Conservation (phyloP, 2,113 vertebrate species). For the Oostethus manadensis region DNA sequence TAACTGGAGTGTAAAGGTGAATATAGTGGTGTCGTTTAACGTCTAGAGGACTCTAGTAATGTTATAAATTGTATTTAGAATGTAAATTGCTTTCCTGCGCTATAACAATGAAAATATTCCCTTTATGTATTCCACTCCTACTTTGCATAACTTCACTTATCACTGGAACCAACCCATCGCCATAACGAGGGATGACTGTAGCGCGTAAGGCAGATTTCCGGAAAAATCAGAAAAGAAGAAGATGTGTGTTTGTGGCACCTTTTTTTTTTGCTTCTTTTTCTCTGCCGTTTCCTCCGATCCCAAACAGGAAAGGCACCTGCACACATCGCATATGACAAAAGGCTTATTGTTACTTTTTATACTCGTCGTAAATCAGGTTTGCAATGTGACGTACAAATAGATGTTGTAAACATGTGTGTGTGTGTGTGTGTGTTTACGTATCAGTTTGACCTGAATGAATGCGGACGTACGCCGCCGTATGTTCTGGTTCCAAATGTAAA, state of each 20-base stretch:
- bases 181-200: no score
- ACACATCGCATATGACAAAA: conserved; percentile 50
- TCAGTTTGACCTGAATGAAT: conserved; percentile 73
- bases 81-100: no score
- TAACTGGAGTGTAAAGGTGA: no score
- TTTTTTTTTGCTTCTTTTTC: conserved; percentile 45
- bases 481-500: conserved; percentile 76
- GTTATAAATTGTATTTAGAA: no score
- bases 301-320: conserved; percentile 47
- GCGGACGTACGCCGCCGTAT: conserved; percentile 67
- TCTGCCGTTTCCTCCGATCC: conserved; percentile 23
- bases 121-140: no score
- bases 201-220: conserved; percentile 60
- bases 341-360: conserved; percentile 22
- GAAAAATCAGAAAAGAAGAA: conserved; percentile 38
- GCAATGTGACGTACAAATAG: conserved; percentile 51
- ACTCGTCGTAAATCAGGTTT: conserved; percentile 36
- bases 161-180: no score
- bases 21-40: no score
- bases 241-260: conserved; percentile 53
- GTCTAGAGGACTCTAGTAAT: no score
- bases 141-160: no score
- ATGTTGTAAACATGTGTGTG: conserved; percentile 68
- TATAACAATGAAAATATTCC: no score
- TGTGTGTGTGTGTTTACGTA: conserved; percentile 41